These are phyloP conservation scores for Hormaphis cornu DNA, from an alignment of 1,140 invertebrate genomes.

Conservation along the genomic window DNA sequence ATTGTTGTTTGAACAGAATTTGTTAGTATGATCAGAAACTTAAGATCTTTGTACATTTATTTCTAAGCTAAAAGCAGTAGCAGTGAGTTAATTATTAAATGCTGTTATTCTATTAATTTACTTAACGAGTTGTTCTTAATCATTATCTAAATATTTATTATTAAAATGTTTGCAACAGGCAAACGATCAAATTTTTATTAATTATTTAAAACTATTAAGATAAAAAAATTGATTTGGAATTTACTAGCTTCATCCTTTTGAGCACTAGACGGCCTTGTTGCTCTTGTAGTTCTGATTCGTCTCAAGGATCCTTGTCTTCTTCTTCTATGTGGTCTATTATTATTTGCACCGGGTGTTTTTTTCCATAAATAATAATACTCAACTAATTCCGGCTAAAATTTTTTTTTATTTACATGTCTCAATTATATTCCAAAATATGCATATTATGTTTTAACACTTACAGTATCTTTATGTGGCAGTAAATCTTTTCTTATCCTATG, in stretches of 20 bases:
- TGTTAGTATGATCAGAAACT: too few species aligned
- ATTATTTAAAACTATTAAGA: too few species aligned
- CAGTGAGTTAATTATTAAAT: too few species aligned
- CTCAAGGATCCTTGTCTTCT: conserved; percentile 75
- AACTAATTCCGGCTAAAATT: conserved; percentile 77
- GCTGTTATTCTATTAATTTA: too few species aligned
- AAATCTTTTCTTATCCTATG: conserved; percentile 94
- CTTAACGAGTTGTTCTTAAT: too few species aligned
- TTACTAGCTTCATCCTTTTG: conserved; percentile 46
- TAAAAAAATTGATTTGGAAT: background rate
- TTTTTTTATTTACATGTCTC: conserved; percentile 26
- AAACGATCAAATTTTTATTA: too few species aligned
- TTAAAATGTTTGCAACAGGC: too few species aligned
- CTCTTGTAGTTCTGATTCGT: conserved; percentile 72
- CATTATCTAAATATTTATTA: too few species aligned
- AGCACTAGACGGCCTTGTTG: conserved; percentile 53
- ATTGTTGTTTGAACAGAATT: too few species aligned
- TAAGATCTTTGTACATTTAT: too few species aligned
- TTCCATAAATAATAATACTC: conserved; percentile 99
- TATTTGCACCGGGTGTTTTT: conserved; percentile 97
- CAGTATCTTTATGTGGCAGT: conserved; percentile 90
- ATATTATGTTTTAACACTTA: conserved; percentile 44
- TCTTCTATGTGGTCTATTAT: conserved; percentile 81
- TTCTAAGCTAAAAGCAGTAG: too few species aligned
- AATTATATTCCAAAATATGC: background rate